These are phyloP conservation scores for Meles meles DNA, from an alignment of 2,113 vertebrate species.

Conservation along the genomic window DNA sequence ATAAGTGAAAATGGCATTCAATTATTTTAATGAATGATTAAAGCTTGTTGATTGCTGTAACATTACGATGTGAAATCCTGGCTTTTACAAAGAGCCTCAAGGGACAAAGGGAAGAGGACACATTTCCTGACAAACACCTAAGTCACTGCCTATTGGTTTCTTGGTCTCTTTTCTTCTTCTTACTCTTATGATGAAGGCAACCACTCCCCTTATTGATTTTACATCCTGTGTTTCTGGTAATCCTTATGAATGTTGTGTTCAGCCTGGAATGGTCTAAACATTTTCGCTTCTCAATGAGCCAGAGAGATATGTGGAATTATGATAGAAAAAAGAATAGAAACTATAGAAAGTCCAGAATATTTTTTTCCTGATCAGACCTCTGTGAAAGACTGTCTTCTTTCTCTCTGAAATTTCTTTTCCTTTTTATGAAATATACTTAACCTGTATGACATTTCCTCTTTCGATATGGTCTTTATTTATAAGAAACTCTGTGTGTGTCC, in stretches of 20 bases:
- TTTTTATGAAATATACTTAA: background rate
- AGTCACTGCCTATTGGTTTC: background rate
- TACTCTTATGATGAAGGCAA: background rate
- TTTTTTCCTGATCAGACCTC: background rate
- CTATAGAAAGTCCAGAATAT: background rate
- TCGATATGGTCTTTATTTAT: background rate
- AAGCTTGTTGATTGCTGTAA: background rate
- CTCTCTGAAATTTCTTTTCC: background rate
- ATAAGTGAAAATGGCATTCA: background rate
- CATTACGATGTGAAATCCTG: background rate
- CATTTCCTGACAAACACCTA: background rate
- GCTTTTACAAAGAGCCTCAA: background rate
- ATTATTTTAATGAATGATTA: background rate
- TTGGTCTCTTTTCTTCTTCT: background rate
- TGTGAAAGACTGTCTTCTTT: background rate
- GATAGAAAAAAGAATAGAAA: background rate
- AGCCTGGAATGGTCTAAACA: background rate
- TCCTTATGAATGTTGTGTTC: background rate
- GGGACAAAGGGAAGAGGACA: background rate
- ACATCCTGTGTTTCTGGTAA: background rate
- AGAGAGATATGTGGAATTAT: background rate
- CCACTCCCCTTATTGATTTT: background rate
- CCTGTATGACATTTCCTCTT: background rate
- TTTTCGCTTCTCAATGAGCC: background rate
- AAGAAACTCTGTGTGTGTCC: background rate